A percentile compares a stretch with the other conserved stretches of the same genome.
Conservation (phyloP, 2,797 vertebrate species). For the Orientallactaga sibirica region DNA sequence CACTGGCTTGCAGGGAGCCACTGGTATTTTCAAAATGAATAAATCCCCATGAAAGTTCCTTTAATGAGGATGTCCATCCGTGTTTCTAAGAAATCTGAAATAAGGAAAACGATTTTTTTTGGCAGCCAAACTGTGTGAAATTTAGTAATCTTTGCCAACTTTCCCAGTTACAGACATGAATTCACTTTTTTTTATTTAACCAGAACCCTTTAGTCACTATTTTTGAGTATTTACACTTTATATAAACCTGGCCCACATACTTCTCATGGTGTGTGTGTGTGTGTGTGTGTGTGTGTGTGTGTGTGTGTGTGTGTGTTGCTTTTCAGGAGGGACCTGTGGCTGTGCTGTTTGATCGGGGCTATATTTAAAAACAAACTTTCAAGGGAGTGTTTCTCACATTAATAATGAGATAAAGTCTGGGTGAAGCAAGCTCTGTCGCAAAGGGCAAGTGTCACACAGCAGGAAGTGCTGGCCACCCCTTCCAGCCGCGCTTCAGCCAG, state of each 20-base stretch:
- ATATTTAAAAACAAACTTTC: constrained; percentile 85
- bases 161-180: background rate
- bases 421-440: constrained; percentile 87
- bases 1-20: constrained; percentile 62
- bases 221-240: constrained; percentile 2
- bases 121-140: constrained; percentile 10
- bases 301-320: background rate
- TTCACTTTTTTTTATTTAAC: constrained; percentile 16
- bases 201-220: background rate
- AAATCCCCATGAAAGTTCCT: constrained; percentile 78
- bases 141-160: constrained; percentile 11
- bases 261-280: background rate
- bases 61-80: constrained; percentile 74
- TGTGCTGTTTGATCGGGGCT: constrained; percentile 80
- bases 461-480: constrained; percentile 89
- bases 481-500: constrained; percentile 81
- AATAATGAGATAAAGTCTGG: constrained; percentile 86
- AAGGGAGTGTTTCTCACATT: constrained; percentile 80
- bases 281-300: background rate
- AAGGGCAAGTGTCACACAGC: constrained; percentile 87
- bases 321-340: constrained; percentile 73
- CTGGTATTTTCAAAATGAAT: constrained; percentile 80
- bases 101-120: constrained; percentile 22
- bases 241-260: background rate
- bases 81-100: constrained; percentile 65